phyloP scores from a whole-genome alignment of 1,140 invertebrate species.

The Diabrotica virgifera region DNA sequence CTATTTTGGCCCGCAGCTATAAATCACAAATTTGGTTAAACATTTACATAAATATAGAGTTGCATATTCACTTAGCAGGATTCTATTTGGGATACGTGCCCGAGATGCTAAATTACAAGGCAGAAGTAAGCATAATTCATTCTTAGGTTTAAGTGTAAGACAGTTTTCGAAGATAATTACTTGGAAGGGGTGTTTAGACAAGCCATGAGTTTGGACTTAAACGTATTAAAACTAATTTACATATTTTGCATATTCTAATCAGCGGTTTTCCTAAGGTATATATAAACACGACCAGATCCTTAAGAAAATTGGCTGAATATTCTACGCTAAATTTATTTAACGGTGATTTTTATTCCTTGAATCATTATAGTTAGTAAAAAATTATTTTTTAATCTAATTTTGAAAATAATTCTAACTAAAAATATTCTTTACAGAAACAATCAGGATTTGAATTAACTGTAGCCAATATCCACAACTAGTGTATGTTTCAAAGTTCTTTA shows the following conservation, averaged over 20 bases:
- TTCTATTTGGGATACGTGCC: constrained; percentile 19
- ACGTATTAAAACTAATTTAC: constrained; percentile 9
- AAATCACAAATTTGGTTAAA: constrained; percentile 5
- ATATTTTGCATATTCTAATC: constrained; percentile 4
- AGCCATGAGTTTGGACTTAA: neutral
- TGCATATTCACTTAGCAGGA: constrained; percentile 11
- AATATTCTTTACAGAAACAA: too few relatives aligned
- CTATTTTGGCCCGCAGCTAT: neutral
- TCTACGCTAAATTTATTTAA: neutral
- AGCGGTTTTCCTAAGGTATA: neutral
- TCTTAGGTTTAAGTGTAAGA: constrained; percentile 28
- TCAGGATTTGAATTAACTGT: too few relatives aligned
- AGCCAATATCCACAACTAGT: too few relatives aligned
- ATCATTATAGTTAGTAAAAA: neutral
- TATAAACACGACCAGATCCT: neutral
- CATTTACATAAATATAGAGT: constrained; percentile 5
- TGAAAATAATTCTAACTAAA: too few relatives aligned
- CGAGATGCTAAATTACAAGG: constrained; percentile 24
- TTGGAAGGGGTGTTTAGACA: neutral
- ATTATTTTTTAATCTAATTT: too few relatives aligned
- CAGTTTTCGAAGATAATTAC: constrained; percentile 25
- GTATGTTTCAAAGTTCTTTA: too few relatives aligned
- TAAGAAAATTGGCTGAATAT: neutral
- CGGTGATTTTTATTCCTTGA: neutral
- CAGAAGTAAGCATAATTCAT: constrained; percentile 25